Conservation (phyloP, 2,888 invertebrate genomes). For the Crioceris asparagi region DNA sequence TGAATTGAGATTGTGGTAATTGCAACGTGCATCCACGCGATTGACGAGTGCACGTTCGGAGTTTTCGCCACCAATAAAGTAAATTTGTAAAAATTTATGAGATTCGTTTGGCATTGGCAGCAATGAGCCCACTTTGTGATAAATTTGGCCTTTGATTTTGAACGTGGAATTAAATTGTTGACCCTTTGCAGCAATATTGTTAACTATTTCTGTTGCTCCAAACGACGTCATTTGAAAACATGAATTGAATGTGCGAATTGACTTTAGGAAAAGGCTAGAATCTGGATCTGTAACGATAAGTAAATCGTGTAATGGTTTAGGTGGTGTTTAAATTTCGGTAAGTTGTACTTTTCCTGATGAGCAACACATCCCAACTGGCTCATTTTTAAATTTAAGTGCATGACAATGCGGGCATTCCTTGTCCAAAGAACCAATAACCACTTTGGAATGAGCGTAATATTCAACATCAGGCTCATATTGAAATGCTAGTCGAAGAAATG, state of each 20-base stretch:
- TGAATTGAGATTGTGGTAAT: conserved; percentile 4
- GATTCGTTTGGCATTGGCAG: too few relatives aligned
- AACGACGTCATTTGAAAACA: too few relatives aligned
- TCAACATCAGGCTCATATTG: conserved; percentile 1
- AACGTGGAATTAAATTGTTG: conserved; percentile 2
- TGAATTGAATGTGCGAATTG: too few relatives aligned
- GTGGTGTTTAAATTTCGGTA: too few relatives aligned
- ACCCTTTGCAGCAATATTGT: conserved; percentile 3
- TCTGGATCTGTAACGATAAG: conserved; percentile 4
- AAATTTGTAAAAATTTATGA: too few relatives aligned
- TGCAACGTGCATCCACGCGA: neutral
- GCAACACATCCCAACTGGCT: conserved; percentile 5
- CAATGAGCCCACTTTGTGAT: too few relatives aligned
- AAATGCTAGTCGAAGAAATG: too few relatives aligned
- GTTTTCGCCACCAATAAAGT: too few relatives aligned
- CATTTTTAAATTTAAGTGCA: too few relatives aligned
- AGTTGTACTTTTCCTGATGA: conserved; percentile 1
- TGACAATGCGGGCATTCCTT: conserved; percentile 2
- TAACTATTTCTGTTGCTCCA: too few relatives aligned
- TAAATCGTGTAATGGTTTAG: conserved; percentile 2
- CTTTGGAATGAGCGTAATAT: too few relatives aligned
- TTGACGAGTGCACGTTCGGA: neutral
- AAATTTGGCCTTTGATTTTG: too few relatives aligned
- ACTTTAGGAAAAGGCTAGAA: conserved; percentile 7
- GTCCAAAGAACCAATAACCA: conserved; percentile 3